Evolutionary conservation across 2,888 invertebrate species (phyloP), one percentile per base, ranked within the genome.

Genomic region (Arrhopalites spinosus): DNA sequence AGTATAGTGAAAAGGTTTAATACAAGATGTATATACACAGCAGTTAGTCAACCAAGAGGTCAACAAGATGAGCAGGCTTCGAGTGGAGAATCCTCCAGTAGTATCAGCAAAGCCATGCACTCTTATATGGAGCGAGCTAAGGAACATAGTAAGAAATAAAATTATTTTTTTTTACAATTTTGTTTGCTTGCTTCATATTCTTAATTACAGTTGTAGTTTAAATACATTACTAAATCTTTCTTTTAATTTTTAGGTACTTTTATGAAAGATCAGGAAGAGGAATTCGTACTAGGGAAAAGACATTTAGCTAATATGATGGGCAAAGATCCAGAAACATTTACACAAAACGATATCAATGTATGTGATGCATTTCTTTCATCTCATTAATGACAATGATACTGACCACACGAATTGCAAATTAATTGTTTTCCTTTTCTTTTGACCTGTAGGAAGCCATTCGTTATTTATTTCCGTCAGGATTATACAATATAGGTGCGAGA

Each of bases 291-390:
- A 84, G 99, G 99, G 20, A 95, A 93, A 85, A 88, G 97, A 45
- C 97, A 99, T 87, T 89, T 99, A 79, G 98, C 99, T 0, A 98
- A 97, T 85, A 99, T 99, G 91, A 99, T 99, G 98, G 98, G 98
- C 0, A 91, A 92, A 86, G 93, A 98, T 87, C 91, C 93, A 0
- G 93, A 95, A 84, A 90, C 89, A 0, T 94, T 98, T 85, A 92
- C 93, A 0, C 94, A 97, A 85, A 89, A 90, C 73, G 94, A 96
- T 85, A 89, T 98, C 43, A 90, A 96, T 87, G 93, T 93, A 87
- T 87, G 87, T 86, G n/a, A 53, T 45, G n/a, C n/a, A n/a, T n/a
- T n/a, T n/a, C n/a, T n/a, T n/a, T n/a, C n/a, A n/a, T n/a, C n/a
- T n/a, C n/a, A n/a, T n/a, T n/a, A n/a, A n/a, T n/a, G n/a, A n/a